Evolutionary conservation across 2,888 invertebrate genomes (phyloP).

Genomic region (Selenia dentaria): DNA sequence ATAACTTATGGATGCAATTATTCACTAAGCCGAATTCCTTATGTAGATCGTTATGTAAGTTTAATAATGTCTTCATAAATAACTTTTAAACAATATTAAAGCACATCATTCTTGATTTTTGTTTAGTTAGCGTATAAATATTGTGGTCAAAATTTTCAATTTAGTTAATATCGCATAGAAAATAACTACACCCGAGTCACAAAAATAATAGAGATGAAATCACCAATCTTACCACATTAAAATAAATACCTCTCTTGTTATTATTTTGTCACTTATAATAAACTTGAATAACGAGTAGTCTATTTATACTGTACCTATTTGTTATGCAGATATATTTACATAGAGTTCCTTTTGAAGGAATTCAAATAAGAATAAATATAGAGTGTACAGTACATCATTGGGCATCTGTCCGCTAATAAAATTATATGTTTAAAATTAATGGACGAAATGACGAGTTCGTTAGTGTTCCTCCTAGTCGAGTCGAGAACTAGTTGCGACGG

Average conservation of each 20-base stretch:
- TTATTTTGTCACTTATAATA: constrained; percentile 65
- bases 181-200: constrained; percentile 54
- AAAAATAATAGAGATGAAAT: constrained; percentile 53
- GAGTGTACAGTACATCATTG: constrained; percentile 73
- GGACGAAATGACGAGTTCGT: constrained; percentile 84
- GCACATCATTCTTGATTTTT: too few species aligned
- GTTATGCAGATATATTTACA: constrained; percentile 75
- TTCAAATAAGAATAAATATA: constrained; percentile 67
- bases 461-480: constrained; percentile 80
- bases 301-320: constrained; percentile 55
- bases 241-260: constrained; percentile 69
- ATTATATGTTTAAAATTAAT: constrained; percentile 81
- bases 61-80: not conserved
- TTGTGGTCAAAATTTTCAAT: too few species aligned
- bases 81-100: not conserved
- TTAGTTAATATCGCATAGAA: constrained; percentile 41
- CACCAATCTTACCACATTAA: constrained; percentile 54
- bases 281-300: constrained; percentile 67
- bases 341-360: constrained; percentile 74
- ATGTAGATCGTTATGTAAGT: not conserved
- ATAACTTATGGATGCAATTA: constrained; percentile 49
- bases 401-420: constrained; percentile 78
- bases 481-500: constrained; percentile 82
- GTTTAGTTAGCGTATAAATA: too few species aligned
- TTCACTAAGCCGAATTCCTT: constrained; percentile 36